Percentiles rank a stretch among this genome's conserved stretches.
phyloP scores from a whole-genome alignment of 92 coral and sea anemone genomes.

The Blastomussa wellsi region DNA sequence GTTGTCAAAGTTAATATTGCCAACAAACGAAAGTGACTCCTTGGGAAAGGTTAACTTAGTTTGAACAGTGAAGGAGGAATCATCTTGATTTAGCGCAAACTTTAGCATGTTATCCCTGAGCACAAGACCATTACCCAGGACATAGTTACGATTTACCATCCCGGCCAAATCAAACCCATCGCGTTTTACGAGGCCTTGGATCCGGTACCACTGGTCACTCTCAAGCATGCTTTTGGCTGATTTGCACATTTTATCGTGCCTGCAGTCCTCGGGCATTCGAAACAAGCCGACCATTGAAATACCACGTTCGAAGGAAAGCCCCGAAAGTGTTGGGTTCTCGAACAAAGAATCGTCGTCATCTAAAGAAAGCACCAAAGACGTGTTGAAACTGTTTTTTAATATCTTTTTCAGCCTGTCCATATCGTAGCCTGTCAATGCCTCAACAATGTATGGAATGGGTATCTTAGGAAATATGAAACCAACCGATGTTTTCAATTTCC shows the following conservation, averaged over 20 bases:
- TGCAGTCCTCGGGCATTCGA: constrained; percentile 86
- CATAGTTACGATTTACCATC: constrained; percentile 75
- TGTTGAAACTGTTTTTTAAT: constrained; percentile 83
- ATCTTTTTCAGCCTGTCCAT: constrained; percentile 58
- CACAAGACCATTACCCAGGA: constrained; percentile 78
- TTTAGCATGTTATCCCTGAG: constrained; percentile 81
- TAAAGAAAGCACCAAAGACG: constrained; percentile 80
- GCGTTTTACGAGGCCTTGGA: constrained; percentile 84
- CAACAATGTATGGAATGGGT: constrained; percentile 80
- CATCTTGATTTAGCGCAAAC: constrained; percentile 59
- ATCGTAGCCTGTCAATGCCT: constrained; percentile 90
- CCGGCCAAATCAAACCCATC: constrained; percentile 77
- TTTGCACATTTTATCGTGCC: constrained; percentile 71
- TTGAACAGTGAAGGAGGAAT: constrained; percentile 62
- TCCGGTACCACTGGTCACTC: constrained; percentile 87
- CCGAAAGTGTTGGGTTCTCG: constrained; percentile 78
- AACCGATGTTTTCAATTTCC: constrained; percentile 77
- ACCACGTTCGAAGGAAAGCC: constrained; percentile 86
- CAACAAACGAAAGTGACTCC: constrained; percentile 77
- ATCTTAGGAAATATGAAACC: constrained; percentile 87
- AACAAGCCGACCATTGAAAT: constrained; percentile 83
- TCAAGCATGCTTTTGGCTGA: constrained; percentile 83
- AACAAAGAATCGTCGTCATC: constrained; percentile 82
- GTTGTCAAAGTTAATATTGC: constrained; percentile 73
- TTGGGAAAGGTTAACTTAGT: constrained; percentile 73